These are phyloP conservation scores for Rallus crepitans DNA, from an alignment of 2,797 vertebrate species.

Conservation along the genomic window DNA sequence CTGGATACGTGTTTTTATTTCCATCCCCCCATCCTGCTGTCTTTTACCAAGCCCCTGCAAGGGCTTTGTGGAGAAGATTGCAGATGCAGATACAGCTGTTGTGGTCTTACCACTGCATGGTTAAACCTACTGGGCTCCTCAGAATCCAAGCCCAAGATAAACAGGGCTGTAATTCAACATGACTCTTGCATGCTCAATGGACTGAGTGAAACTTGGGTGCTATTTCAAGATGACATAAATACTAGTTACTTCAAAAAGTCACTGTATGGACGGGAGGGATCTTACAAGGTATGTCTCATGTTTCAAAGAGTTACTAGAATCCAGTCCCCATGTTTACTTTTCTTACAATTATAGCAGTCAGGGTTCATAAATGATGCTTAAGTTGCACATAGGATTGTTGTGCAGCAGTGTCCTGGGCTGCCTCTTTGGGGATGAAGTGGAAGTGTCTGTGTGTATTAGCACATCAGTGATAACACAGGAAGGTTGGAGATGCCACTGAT, in stretches of 20 bases:
- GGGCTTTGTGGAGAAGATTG: neutral
- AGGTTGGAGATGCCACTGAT: neutral
- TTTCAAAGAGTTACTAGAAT: neutral
- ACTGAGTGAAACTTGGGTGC: neutral
- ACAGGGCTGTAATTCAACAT: neutral
- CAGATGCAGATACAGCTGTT: neutral
- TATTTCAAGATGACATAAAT: neutral
- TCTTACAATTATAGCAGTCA: neutral
- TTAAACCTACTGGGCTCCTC: neutral
- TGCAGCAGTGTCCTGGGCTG: neutral
- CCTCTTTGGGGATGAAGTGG: neutral
- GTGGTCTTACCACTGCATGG: accelerated
- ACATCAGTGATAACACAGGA: neutral
- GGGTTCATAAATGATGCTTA: neutral
- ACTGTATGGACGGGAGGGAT: neutral
- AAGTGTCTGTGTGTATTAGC: neutral
- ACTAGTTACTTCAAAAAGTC: neutral
- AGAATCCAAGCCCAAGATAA: neutral
- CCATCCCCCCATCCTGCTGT: neutral
- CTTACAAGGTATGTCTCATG: neutral
- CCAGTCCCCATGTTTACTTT: neutral
- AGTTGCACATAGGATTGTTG: neutral
- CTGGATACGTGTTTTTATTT: too few relatives aligned
- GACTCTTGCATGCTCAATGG: neutral
- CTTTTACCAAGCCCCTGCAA: neutral